Evolutionary conservation across 2,113 vertebrate genomes (phyloP), one percentile per base, ranked within the genome.

Genomic region (Corydoras sp.): DNA sequence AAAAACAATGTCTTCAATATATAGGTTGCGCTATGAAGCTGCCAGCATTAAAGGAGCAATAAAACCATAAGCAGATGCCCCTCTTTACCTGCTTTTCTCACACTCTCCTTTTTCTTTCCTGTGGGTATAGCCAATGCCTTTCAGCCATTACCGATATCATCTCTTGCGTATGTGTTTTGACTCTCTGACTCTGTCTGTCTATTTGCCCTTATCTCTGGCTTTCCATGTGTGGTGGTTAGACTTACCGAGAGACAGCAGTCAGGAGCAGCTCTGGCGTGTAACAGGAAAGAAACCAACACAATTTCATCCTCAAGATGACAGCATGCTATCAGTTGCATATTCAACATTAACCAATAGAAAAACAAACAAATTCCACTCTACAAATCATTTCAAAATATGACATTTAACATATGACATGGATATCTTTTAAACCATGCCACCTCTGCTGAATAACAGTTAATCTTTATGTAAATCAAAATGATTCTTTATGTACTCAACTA

Each of bases 161-260:
- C 81, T 78, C 55, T 70, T 30, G n/a, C 80, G 68, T 43, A 43
- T 24, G 14, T 78, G 81, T 80, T 83, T 74, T 76, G 81, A 80
- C 81, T 80, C 77, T 58, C 65, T 70, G 74, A 18, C 50, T 55
- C 77, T 78, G 80, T 77, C 61, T 67, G 74, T 77, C 76, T 76
- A 29, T 74, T 72, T 67, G 29, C 12, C 7, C 76, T 80, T 81
- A 80, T 83, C 81, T 77, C 66, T 61, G 61, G 35, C 70, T 72
- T 78, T 80, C 51, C 11, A 70, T 65, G 64, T 59, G 29, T 54
- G 70, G 59, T 69, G 64, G 70, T 30, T 35, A 66, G 53, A 68
- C 71, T 63, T 65, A 61, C 31, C 10, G 63, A 75, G 54, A 71
- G 51, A 65, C 69, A 61, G 61, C 65, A 66, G 29, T 55, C 56